Base-by-base conservation (phyloP, 2,888 invertebrate species). In the Dermolepida albohirtum region DNA sequence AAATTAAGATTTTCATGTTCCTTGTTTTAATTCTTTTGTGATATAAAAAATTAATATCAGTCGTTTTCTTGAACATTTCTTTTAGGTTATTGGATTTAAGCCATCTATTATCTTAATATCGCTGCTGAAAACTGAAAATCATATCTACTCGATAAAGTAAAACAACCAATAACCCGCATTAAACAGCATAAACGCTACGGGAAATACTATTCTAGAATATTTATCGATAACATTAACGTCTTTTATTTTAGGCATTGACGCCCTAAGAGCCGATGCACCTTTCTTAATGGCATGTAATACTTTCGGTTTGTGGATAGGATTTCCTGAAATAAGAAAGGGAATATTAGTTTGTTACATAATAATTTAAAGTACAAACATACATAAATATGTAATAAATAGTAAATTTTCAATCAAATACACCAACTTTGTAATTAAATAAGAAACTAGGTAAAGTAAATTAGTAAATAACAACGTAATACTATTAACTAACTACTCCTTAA, bases 221-320 rank as follows among this genome's bases (percentile, higher is more conserved):
- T 97, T 97, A 85, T 98, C 98, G 79, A 98, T 98, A 74, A 97
- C 91, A 83, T 98, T 98, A 70, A 98, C 97, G 84, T 98, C 97
- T 78, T 96, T 93, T 75, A 98, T 96, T 85, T 92, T 94, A n/a
- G 96, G 96, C 88, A 96, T 91, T 39, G 95, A 93, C n/a, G 92
- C 90, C 79, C 92, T 92, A 75, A 96, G 84, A 39, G 92, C 94
- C n/a, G 91, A 90, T 1, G 96, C 95, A 52, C 95, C 93, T 76
- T 90, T 90, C 57, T 91, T 89, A 12, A 96, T 85, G 11, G 94
- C 94, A 80, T 94, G 92, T 71, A 95, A 86, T 82, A 96, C 87
- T 83, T 89, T 90, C 1, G 90, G 90, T 74, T 87, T 87, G 71
- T 90, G 87, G 1, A 86, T 84, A 6, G 86, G 80, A 67, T 85